Evolutionary conservation across 2,888 invertebrate species (phyloP), one percentile per base, ranked within the genome.

Genomic region (Galerucella calmariensis): DNA sequence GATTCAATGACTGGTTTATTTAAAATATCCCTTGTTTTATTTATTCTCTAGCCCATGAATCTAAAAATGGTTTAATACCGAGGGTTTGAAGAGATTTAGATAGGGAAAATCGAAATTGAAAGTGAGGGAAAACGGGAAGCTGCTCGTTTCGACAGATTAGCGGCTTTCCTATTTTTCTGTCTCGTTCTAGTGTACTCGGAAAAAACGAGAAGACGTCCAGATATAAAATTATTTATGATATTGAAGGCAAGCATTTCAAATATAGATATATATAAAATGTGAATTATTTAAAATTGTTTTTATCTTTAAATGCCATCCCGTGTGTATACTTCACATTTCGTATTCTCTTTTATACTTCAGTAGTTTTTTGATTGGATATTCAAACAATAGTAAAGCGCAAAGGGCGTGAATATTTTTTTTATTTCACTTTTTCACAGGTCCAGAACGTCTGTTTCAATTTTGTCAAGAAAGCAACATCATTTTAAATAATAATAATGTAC

Each of bases 31-130:
- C 24, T 24, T 24, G 24, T 72, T 67, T 72, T 67, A 72, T 72
- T 72, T 67, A 62, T 72, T 59, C 53, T 67, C 61, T 62, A 46
- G 51, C 67, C 41, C 62, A 68, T 69, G 63, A 68, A 73, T 73
- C 74, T 73, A 66, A 78, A 76, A 75, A 78, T 68, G 69, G 75
- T 71, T 79, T 79, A 78, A 77, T 78, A 73, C 76, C 67, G 73
- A 72, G 77, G 75, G 75, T 77, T 81, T 75, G 76, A 76, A 77
- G 73, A 80, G 81, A 79, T 82, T 82, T 81, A 80, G 81, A 80
- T 81, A 79, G 77, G 74, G 78, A 67, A 79, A 77, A 82, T 81
- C 80, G 81, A 82, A 82, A 82, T 82, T 82, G 82, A 82, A 82
- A 82, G 82, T 82, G 78, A 77, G 46, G 63, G 61, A 61, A 65